These are phyloP conservation scores for Ardeotis arabs DNA, from an alignment of 2,113 vertebrate species.

Conservation along the genomic window DNA sequence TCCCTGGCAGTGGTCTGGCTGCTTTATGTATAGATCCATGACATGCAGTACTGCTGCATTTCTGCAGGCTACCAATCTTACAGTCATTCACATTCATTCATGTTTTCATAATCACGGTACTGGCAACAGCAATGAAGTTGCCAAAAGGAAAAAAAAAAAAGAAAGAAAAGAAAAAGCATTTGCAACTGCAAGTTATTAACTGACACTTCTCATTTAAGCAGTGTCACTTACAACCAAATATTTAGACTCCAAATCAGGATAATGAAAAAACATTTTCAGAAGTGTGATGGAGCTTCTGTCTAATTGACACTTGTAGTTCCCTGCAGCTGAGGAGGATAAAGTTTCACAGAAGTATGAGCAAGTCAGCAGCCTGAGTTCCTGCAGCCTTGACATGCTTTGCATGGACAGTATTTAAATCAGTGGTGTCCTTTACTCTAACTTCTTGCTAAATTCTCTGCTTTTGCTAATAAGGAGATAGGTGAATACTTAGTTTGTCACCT, in stretches of 20 bases:
- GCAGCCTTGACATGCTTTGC: background rate
- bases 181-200: constrained; percentile 10
- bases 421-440: background rate
- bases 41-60: background rate
- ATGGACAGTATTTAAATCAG: background rate
- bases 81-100: background rate
- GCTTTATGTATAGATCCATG: background rate
- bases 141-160: background rate
- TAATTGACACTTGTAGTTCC: constrained; percentile 35
- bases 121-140: background rate
- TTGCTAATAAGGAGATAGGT: background rate
- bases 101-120: background rate
- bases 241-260: constrained; percentile 58
- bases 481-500: background rate
- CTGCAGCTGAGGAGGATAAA: constrained; percentile 7
- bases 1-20: background rate
- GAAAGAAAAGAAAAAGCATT: background rate
- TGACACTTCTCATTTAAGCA: constrained; percentile 44
- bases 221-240: constrained; percentile 53
- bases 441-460: background rate
- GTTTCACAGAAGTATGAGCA: background rate
- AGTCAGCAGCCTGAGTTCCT: background rate
- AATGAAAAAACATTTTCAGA: constrained; percentile 54
- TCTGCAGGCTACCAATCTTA: background rate
- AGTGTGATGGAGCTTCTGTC: constrained; percentile 15